Evolutionary conservation across 2,797 vertebrate genomes (phyloP), one percentile per base, ranked within the genome.

Genomic region (Corythornis leucogaster): DNA sequence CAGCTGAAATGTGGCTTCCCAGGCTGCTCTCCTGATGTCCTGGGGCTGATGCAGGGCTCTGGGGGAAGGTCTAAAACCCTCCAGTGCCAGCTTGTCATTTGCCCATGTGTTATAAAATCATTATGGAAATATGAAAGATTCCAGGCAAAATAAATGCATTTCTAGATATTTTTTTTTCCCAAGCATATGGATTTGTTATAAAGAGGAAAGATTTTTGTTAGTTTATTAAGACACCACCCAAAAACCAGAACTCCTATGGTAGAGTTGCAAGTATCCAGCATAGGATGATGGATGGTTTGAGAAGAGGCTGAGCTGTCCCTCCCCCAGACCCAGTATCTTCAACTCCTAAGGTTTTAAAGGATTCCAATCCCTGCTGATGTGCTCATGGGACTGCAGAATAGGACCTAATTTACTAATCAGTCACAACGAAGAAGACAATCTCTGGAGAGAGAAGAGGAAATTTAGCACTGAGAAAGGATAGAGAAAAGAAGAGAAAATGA

Each of bases 51-150:
- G 25, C 13, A 7, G 43, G 31, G 18, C 17, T 1, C 8, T 6
- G 13, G 15, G 7, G 20, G 25, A 24, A 70, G 22, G 12, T 25
- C 6, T 16, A 64, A 57, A 59, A 11, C 13, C 53, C 25, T 4
- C 35, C 8, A 5, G 46, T 1, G 2, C 11, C 2, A 43, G 6
- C 12, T 14, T 68, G n/a, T 51, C 16, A 15, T 42, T 67, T 51
- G 22, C 28, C 15, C 3, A 0, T 0, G 4, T 6, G n/a, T 25
- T 78, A 25, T 8, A n/a, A 19, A 31, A 4, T 9, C 15, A 22
- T 6, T 18, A 5, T 0, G 53, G 3, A 71, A 74, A 45, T 3
- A 66, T 2, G 7, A 26, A 76, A n/a, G 43, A 45, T 18, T 14
- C 7, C 26, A 30, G 7, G 13, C 9, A 82, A 80, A 75, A 70